phyloP scores from a whole-genome alignment of 2,113 vertebrate species.

The Sialia sialis region DNA sequence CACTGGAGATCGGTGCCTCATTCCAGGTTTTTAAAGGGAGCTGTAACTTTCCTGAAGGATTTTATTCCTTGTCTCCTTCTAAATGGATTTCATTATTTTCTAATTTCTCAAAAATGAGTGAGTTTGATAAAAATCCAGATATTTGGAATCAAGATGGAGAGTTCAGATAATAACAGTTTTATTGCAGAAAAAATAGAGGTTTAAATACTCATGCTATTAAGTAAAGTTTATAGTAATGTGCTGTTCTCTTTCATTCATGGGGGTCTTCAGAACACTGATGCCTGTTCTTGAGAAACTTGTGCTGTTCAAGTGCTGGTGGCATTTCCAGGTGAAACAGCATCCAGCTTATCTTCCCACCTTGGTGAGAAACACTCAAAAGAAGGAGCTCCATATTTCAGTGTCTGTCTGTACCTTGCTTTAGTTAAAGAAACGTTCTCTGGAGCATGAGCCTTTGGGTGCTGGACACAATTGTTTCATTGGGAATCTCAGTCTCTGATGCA shows the following conservation, averaged over 20 bases:
- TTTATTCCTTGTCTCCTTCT: conserved; percentile 37
- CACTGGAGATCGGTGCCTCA: background rate
- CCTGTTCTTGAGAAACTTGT: background rate
- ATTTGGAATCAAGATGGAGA: conserved; percentile 33
- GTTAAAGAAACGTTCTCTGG: background rate
- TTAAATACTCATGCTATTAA: conserved; percentile 4
- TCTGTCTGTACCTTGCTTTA: background rate
- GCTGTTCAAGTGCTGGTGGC: background rate
- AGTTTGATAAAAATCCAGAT: conserved; percentile 56
- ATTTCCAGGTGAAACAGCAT: background rate
- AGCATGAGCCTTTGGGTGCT: background rate
- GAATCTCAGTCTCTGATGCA: background rate
- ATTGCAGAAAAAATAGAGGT: background rate
- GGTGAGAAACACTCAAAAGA: background rate
- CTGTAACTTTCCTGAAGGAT: conserved; percentile 13
- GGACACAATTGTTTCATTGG: background rate
- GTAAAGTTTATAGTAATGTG: background rate
- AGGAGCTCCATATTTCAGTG: background rate
- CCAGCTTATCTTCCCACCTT: background rate
- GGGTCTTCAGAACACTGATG: background rate
- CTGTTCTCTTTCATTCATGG: background rate
- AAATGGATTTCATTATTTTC: conserved; percentile 22
- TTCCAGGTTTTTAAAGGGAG: conserved; percentile 40
- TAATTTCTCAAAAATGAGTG: conserved; percentile 39
- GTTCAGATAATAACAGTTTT: conserved; percentile 11